A percentile compares a stretch with the other conserved stretches of the same genome.
Evolutionary conservation across 2,113 vertebrate genomes (phyloP).

Genomic region (Xenotilapia caudafasciata): DNA sequence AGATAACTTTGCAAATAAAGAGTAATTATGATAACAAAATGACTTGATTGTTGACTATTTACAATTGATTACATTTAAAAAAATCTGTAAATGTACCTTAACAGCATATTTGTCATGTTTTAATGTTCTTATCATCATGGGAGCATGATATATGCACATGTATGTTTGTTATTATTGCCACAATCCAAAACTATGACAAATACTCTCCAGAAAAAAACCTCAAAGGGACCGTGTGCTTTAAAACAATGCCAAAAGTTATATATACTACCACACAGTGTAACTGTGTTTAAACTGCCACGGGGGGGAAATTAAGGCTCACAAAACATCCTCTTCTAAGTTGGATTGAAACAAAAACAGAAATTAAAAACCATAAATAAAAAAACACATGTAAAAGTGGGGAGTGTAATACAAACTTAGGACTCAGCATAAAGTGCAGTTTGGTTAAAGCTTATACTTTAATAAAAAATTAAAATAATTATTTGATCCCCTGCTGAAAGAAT

Average conservation of each 20-base stretch:
- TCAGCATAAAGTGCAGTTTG: not conserved
- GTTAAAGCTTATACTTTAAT: not conserved
- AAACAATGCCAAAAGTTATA: not conserved
- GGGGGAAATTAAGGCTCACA: rapidly evolving
- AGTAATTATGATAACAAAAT: not conserved
- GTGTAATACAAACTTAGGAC: not conserved
- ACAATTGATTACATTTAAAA: not conserved
- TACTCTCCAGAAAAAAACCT: not conserved
- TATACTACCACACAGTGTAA: not conserved
- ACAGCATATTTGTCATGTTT: not conserved
- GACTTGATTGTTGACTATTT: not conserved
- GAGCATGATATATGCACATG: not conserved
- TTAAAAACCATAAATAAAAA: not conserved
- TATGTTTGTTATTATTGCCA: not conserved
- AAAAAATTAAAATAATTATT: rapidly evolving
- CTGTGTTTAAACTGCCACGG: not conserved
- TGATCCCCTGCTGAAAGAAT: not conserved
- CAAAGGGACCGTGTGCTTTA: not conserved
- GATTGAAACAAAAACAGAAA: not conserved
- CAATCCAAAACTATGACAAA: not conserved
- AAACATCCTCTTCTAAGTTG: not conserved
- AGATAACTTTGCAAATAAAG: not conserved
- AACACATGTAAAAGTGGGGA: not conserved
- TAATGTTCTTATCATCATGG: not conserved
- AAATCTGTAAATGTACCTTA: not conserved